Conservation (phyloP, 2,113 vertebrate genomes). For the Alligator sinensis region DNA sequence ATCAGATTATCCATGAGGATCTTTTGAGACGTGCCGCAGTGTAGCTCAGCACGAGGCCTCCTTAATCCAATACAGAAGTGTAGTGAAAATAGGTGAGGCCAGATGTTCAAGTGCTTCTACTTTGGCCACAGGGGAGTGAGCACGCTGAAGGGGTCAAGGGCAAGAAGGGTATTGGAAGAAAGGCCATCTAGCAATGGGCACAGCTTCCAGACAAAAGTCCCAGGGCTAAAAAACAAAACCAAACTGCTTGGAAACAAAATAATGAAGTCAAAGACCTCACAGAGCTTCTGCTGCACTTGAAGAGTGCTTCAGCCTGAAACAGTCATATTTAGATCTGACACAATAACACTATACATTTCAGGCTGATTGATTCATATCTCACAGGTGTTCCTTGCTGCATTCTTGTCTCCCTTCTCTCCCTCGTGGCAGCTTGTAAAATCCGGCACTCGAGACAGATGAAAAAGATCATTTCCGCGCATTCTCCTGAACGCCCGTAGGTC, state of each 20-base stretch:
- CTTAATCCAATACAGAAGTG: conserved; percentile 74
- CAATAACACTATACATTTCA: conserved; percentile 37
- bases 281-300: conserved; percentile 42
- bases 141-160: conserved; percentile 71
- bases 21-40: conserved; percentile 61
- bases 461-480: background rate
- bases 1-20: conserved; percentile 6
- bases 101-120: conserved; percentile 77
- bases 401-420: background rate
- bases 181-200: background rate
- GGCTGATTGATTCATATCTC: conserved; percentile 58
- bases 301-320: conserved; percentile 19
- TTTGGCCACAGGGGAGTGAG: conserved; percentile 75
- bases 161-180: conserved; percentile 51
- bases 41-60: conserved; percentile 70
- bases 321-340: conserved; percentile 47
- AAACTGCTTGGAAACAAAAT: conserved; percentile 45
- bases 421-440: conserved; percentile 6
- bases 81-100: conserved; percentile 73
- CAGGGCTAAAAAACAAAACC: conserved; percentile 18
- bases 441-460: background rate
- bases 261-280: conserved; percentile 58
- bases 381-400: conserved; percentile 20
- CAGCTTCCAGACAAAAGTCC: conserved; percentile 20
- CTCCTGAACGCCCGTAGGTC: background rate